Conservation (phyloP, 2,113 vertebrate genomes). For the Gavia stellata region DNA sequence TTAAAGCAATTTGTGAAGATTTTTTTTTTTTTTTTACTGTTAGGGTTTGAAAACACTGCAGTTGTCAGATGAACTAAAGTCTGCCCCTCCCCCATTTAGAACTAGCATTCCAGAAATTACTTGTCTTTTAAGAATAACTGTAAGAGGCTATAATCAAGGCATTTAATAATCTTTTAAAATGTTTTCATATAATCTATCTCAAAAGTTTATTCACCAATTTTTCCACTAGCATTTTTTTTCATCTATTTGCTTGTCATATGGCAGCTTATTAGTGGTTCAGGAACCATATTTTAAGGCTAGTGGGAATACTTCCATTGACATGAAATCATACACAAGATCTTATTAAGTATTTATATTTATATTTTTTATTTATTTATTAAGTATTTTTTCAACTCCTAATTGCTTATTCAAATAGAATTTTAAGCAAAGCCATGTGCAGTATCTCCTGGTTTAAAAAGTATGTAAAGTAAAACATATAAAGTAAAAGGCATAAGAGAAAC, state of each 20-base stretch:
- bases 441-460: not conserved
- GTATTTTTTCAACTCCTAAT: not conserved
- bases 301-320: not conserved
- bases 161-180: not conserved
- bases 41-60: not conserved
- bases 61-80: not conserved
- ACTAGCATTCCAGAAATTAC: not conserved
- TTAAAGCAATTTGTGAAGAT: not conserved
- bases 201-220: not conserved
- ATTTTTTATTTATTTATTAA: not conserved
- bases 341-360: not conserved
- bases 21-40: not conserved
- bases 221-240: not conserved
- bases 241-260: not conserved
- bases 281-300: not conserved
- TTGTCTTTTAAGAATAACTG: not conserved
- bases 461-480: not conserved
- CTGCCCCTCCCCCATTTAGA: not conserved
- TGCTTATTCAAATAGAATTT: not conserved
- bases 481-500: slow-evolving; percentile 16
- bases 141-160: not conserved
- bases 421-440: not conserved
- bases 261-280: not conserved
- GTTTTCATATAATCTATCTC: not conserved
- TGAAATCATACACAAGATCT: not conserved